Percentiles rank a stretch among this genome's conserved stretches.
phyloP scores from a whole-genome alignment of 2,113 vertebrate species.

The Herpailurus yagouaroundi region DNA sequence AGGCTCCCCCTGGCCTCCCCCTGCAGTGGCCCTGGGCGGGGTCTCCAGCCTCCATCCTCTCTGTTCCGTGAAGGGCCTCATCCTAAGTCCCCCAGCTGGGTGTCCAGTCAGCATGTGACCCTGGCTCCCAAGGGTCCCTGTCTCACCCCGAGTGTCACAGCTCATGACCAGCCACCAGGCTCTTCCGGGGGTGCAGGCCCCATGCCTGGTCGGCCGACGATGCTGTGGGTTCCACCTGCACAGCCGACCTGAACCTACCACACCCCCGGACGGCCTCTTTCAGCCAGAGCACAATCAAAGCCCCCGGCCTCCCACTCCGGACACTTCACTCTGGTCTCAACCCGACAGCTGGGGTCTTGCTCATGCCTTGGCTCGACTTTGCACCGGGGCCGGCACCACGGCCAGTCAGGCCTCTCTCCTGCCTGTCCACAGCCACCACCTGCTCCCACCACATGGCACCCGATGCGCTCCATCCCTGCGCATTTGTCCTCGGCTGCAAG shows the following conservation, averaged over 20 bases:
- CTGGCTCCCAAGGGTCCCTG: neutral
- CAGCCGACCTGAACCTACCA: neutral
- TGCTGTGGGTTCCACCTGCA: neutral
- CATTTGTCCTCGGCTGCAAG: neutral
- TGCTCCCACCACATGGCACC: neutral
- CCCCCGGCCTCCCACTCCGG: neutral
- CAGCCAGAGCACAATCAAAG: neutral
- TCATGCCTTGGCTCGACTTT: neutral
- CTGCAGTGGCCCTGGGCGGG: neutral
- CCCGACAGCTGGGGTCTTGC: neutral
- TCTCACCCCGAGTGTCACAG: neutral
- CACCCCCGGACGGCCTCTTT: neutral
- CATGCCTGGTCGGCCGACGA: neutral
- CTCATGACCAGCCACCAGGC: neutral
- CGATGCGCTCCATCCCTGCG: neutral
- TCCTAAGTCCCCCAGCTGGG: neutral
- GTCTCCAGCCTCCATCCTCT: neutral
- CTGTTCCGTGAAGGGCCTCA: neutral
- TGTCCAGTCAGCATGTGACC: neutral
- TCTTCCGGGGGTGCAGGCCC: neutral
- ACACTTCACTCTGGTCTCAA: neutral
- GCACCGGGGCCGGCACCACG: neutral
- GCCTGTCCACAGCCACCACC: neutral
- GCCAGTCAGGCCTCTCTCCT: neutral
- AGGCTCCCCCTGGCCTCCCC: rapidly evolving